phyloP scores from a whole-genome alignment of 2,797 vertebrate species.

The Alca torda region DNA sequence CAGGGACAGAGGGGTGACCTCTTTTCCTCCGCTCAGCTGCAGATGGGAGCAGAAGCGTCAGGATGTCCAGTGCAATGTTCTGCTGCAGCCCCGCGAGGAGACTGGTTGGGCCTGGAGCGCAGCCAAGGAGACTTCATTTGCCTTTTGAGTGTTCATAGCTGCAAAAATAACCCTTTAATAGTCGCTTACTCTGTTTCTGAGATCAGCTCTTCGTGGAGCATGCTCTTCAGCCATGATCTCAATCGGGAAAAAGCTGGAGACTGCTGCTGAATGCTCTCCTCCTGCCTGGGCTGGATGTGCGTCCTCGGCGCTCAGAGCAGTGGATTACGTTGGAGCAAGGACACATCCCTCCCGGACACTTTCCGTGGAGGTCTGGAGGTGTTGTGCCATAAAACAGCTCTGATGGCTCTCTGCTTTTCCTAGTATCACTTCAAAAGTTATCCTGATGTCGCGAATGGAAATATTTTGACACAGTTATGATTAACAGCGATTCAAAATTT shows the following conservation, averaged over 20 bases:
- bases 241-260: not conserved
- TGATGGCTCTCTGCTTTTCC: not conserved
- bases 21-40: fast-evolving
- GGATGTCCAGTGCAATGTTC: not conserved
- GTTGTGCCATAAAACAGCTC: not conserved
- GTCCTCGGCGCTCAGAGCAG: not conserved
- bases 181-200: not conserved
- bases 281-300: not conserved
- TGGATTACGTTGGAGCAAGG: not conserved
- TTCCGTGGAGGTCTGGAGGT: not conserved
- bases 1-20: not conserved
- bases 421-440: not conserved
- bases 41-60: not conserved
- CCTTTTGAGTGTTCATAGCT: not conserved
- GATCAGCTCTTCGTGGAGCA: not conserved
- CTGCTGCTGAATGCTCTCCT: not conserved
- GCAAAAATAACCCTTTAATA: not conserved
- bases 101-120: not conserved
- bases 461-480: not conserved
- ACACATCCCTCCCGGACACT: not conserved
- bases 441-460: not conserved
- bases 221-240: not conserved
- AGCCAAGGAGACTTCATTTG: not conserved
- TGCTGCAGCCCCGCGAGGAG: not conserved
- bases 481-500: not conserved